Conservation (phyloP, 2,113 vertebrate species). For the Scophthalmus maximus region DNA sequence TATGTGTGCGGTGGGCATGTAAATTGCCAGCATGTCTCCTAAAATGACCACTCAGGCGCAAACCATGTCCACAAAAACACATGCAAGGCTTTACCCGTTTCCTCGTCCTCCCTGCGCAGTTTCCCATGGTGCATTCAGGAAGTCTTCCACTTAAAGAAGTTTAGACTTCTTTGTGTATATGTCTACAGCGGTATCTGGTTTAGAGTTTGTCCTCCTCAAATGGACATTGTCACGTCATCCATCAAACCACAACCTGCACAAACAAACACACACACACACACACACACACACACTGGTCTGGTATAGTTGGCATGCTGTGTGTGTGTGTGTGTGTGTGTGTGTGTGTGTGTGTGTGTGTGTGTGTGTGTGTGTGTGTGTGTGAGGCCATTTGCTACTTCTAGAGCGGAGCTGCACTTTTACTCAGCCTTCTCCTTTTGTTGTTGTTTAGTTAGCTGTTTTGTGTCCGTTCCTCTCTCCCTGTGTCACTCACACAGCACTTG, state of each 20-base stretch:
- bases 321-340: constrained; percentile 24
- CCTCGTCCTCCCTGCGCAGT: not conserved
- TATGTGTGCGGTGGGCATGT: constrained; percentile 47
- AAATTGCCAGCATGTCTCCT: constrained; percentile 53
- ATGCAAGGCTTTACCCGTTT: not conserved
- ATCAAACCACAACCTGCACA: constrained; percentile 29
- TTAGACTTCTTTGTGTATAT: not conserved
- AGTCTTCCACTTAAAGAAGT: not conserved
- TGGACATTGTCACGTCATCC: constrained; percentile 27
- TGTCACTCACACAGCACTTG: constrained; percentile 1
- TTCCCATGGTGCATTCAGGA: constrained; percentile 41
- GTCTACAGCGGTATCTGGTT: not conserved
- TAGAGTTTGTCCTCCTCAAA: constrained; percentile 31
- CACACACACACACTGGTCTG: not conserved
- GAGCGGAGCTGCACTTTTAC: constrained; percentile 43
- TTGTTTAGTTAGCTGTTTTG: constrained; percentile 64
- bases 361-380: constrained; percentile 15
- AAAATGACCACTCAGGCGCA: constrained; percentile 47
- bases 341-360: constrained; percentile 33
- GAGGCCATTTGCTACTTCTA: constrained; percentile 55
- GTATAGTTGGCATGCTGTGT: constrained; percentile 1
- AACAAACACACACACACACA: constrained; percentile 8
- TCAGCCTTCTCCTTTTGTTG: constrained; percentile 49
- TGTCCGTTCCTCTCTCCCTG: not conserved
- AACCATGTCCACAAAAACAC: constrained; percentile 29